Percentiles rank a stretch among this genome's conserved stretches.
phyloP scores from a whole-genome alignment of 2,113 vertebrate species.

The Mustela nigripes region DNA sequence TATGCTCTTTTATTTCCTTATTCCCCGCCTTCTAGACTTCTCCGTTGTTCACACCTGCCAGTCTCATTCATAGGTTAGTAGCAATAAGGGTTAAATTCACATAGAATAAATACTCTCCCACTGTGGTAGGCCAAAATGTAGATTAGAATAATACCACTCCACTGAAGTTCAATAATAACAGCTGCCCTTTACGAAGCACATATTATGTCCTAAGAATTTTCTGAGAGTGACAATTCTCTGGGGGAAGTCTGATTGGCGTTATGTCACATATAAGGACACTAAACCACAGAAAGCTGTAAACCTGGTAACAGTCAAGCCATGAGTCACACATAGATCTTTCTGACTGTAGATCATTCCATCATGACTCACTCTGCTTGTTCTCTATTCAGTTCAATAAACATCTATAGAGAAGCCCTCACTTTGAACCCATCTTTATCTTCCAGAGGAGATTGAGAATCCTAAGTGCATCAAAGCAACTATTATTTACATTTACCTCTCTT shows the following conservation, averaged over 20 bases:
- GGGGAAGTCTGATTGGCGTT: background rate
- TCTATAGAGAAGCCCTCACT: background rate
- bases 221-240: background rate
- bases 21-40: background rate
- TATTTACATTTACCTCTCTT: background rate
- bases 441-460: background rate
- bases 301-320: background rate
- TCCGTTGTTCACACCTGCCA: background rate
- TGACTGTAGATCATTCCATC: background rate
- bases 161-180: background rate
- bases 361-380: background rate
- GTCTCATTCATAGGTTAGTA: background rate
- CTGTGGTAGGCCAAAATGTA: background rate
- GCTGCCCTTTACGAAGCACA: background rate
- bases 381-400: background rate
- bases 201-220: background rate
- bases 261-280: background rate
- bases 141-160: background rate
- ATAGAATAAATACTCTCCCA: background rate
- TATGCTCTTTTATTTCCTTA: background rate
- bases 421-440: background rate
- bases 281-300: background rate
- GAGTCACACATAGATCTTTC: background rate
- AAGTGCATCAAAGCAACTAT: background rate
- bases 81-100: constrained; percentile 21